Evolutionary conservation across 2,797 vertebrate species (phyloP).

Genomic region (Argentina silus): DNA sequence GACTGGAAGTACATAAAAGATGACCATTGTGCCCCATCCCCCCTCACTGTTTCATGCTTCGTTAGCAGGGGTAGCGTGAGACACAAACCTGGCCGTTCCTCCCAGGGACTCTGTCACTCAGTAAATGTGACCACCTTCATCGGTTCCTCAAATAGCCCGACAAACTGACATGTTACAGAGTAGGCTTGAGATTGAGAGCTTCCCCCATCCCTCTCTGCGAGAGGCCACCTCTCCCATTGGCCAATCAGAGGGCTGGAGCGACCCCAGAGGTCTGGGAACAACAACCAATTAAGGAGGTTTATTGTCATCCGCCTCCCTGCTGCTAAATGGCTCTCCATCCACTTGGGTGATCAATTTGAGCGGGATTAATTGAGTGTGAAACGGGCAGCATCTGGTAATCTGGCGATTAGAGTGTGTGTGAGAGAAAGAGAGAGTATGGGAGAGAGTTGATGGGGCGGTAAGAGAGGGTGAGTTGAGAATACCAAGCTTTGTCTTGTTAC

Average conservation of each 20-base stretch:
- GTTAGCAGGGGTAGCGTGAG: conserved; percentile 2
- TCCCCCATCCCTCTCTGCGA: background rate
- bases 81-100: background rate
- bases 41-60: background rate
- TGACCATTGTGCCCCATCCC: background rate
- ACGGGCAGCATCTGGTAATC: conserved; percentile 56
- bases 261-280: conserved; percentile 34
- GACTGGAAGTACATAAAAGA: background rate
- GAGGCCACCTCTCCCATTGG: background rate
- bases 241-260: conserved; percentile 21
- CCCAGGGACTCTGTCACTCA: background rate
- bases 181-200: background rate
- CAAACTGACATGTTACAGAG: background rate
- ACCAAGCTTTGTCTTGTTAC: background rate
- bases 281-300: conserved; percentile 51
- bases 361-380: conserved; percentile 67
- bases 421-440: background rate
- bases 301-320: conserved; percentile 61
- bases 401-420: conserved; percentile 40
- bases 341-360: conserved; percentile 60
- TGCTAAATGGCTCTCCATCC: conserved; percentile 61
- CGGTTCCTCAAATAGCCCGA: conserved; percentile 2
- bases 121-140: conserved; percentile 3
- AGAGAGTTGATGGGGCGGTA: background rate
- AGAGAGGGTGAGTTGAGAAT: background rate